Conservation (phyloP, 2,797 vertebrate species). For the Fratercula arctica region DNA sequence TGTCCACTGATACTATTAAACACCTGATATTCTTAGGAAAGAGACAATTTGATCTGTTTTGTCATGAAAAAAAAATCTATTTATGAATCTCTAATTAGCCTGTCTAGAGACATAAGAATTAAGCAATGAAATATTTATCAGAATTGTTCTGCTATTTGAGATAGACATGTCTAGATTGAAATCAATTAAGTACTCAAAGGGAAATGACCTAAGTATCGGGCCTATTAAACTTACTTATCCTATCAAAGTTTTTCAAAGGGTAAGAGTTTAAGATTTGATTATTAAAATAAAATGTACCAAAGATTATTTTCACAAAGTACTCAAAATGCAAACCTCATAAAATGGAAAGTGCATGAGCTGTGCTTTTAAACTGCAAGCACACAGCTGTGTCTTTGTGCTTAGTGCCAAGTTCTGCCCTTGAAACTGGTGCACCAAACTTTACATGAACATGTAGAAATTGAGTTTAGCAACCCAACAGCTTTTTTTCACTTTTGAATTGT, state of each 20-base stretch:
- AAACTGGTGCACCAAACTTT: background rate
- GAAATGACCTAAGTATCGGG: background rate
- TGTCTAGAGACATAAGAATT: background rate
- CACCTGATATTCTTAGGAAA: background rate
- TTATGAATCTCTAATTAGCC: background rate
- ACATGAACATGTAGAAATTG: background rate
- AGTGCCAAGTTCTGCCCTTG: background rate
- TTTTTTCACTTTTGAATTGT: background rate
- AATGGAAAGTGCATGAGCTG: background rate
- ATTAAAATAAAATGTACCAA: background rate
- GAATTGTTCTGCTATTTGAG: constrained; percentile 1
- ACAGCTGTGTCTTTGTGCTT: background rate
- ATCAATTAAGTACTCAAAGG: background rate
- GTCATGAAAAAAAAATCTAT: background rate
- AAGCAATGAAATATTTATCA: constrained; percentile 39
- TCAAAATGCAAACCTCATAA: background rate
- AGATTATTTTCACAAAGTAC: background rate
- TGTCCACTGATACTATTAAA: background rate
- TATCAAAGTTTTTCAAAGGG: background rate
- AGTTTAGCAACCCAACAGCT: background rate
- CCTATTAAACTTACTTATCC: background rate
- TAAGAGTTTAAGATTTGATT: background rate
- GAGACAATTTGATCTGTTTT: background rate
- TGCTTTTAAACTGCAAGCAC: background rate
- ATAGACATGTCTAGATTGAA: background rate